Evolutionary conservation across 1,140 invertebrate species (phyloP).

Genomic region (Triops cancriformis): DNA sequence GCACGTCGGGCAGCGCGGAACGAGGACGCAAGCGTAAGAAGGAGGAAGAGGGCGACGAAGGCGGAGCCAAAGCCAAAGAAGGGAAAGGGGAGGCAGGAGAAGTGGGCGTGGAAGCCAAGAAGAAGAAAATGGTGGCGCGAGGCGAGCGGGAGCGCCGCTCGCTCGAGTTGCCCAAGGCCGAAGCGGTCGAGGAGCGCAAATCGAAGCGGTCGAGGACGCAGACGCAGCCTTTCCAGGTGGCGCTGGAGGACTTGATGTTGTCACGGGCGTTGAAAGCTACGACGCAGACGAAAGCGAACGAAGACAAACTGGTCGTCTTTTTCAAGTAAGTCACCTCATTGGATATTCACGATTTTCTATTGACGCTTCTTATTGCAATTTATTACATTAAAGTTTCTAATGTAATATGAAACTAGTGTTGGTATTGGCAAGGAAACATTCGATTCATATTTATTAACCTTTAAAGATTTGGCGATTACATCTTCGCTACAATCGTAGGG

Average conservation of each 20-base stretch:
- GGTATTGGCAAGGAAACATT: too few species aligned
- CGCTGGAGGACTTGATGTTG: slow-evolving; percentile 62
- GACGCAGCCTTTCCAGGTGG: slow-evolving; percentile 71
- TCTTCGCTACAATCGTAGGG: too few species aligned
- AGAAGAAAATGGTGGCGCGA: background rate
- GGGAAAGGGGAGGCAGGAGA: background rate
- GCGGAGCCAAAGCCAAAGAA: background rate
- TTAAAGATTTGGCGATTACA: too few species aligned
- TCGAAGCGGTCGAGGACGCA: slow-evolving; percentile 51
- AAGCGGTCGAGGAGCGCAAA: slow-evolving; percentile 29
- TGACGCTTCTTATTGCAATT: too few species aligned
- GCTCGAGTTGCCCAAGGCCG: slow-evolving; percentile 17
- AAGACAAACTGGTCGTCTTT: slow-evolving; percentile 75
- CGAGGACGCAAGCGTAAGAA: slow-evolving; percentile 1
- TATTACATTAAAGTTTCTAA: too few species aligned
- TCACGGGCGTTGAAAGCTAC: slow-evolving; percentile 57
- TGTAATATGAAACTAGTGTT: too few species aligned
- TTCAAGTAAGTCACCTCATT: slow-evolving; percentile 54
- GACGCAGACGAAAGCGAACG: slow-evolving; percentile 48
- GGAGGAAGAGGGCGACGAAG: background rate
- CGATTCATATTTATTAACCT: too few species aligned
- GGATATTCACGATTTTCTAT: too few species aligned
- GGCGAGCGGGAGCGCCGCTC: slow-evolving; percentile 14
- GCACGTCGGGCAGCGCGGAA: background rate
- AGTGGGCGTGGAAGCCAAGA: background rate